Conservation (phyloP, 1,140 invertebrate genomes). For the Hyles euphorbiae region DNA sequence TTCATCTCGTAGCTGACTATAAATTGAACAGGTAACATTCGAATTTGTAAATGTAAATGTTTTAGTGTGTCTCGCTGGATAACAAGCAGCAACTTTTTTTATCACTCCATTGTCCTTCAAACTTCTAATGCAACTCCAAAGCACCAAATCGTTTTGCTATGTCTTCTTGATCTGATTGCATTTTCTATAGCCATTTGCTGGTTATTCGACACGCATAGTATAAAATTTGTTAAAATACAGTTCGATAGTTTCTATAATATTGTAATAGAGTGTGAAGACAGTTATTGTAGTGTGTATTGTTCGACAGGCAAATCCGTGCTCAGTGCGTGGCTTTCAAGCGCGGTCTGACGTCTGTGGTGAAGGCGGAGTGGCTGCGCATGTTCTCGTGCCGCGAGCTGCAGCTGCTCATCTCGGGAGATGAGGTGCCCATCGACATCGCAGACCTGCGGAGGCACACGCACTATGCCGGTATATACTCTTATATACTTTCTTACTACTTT, state of each 20-base stretch:
- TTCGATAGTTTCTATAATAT: too few species aligned
- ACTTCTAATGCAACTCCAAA: too few species aligned
- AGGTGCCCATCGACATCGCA: constrained; percentile 92
- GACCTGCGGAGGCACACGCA: constrained; percentile 91
- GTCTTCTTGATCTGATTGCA: too few species aligned
- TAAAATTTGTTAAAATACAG: too few species aligned
- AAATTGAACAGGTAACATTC: constrained; percentile 84
- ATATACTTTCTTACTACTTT: background rate
- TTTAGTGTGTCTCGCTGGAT: too few species aligned
- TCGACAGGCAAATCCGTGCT: constrained; percentile 85
- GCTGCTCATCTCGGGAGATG: constrained; percentile 94
- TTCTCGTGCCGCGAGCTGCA: constrained; percentile 97
- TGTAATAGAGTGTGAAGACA: too few species aligned
- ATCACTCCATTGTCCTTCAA: too few species aligned
- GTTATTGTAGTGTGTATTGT: background rate
- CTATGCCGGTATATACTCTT: constrained; percentile 78
- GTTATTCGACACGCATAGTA: too few species aligned
- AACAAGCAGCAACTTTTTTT: too few species aligned
- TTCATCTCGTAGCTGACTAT: constrained; percentile 96
- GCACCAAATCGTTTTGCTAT: too few species aligned
- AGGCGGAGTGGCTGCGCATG: constrained; percentile 94
- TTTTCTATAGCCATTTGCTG: too few species aligned
- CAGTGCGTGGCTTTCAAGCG: constrained; percentile 92
- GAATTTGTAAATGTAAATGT: too few species aligned
- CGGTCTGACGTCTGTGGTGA: constrained; percentile 92